Evolutionary conservation across 1,140 invertebrate genomes (phyloP), one percentile per base, ranked within the genome.

Genomic region (Drosophila ambigua): DNA sequence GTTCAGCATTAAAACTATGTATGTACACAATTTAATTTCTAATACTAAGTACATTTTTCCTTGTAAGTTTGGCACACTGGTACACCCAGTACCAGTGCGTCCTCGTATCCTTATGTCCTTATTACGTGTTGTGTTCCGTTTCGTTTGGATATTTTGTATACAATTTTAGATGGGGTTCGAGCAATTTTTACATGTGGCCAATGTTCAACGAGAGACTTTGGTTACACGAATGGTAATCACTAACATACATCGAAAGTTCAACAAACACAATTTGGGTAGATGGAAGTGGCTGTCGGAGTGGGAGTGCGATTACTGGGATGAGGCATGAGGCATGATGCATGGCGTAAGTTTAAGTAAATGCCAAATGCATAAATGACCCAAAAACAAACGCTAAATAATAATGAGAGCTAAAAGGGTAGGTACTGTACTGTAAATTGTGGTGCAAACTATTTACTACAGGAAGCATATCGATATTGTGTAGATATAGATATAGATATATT

Each of bases 261-360:
- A 87, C 82, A 87, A 87, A 87, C 82, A 87, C 82, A 87, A 87
- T 87, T 82, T 35, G 45, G 75, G 72, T 51, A 72, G 46, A 54
- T 49, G 48, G 35, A 39, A 5, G 35, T 39, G 55, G 51, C 11
- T 6, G 63, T 67, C 63, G 46, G 11, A 60, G 54, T 39, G 55
- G 51, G 13, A n/a, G 63, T 72, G 66, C 68, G 43, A 20, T 55
- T 43, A 68, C 44, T 50, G 66, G 31, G 57, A 69, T 69, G 64
- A 55, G 13, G 45, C 28, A 52, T 52, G 50, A 31, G 48, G 16
- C 28, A 52, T 52, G 50, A 31, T 39, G 16, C 28, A 63, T 54
- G 39, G 46, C 68, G 23, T 46, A 46, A 15, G 31, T 66, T 68
- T 57, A 62, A 49, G 44, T 77, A 35, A 16, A 69, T 68, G 66